phyloP scores from a whole-genome alignment of 2,113 vertebrate genomes.

The Symphodus melops region DNA sequence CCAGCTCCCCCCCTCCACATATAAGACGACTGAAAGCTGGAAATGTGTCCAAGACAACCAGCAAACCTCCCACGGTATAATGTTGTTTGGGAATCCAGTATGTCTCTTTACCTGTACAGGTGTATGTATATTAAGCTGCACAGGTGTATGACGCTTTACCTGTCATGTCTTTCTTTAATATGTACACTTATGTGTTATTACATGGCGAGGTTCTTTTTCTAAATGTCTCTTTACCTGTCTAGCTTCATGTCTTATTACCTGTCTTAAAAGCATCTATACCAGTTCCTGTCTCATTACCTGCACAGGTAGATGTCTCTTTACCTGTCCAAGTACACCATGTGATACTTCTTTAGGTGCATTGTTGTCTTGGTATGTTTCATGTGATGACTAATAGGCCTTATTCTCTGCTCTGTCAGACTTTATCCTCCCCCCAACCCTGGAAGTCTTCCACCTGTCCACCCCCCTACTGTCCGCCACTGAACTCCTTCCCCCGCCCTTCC shows the following conservation, averaged over 20 bases:
- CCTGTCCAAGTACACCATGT: neutral
- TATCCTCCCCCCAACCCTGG: conserved; percentile 32
- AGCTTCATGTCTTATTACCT: too few species aligned
- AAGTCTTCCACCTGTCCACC: conserved; percentile 15
- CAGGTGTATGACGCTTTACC: neutral
- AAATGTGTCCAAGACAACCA: conserved; percentile 63
- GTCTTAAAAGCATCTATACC: too few species aligned
- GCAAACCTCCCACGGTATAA: conserved; percentile 68
- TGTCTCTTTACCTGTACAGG: neutral
- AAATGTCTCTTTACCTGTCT: neutral
- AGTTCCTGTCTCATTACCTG: too few species aligned
- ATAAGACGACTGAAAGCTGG: conserved; percentile 18
- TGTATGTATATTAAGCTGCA: neutral
- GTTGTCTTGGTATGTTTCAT: neutral
- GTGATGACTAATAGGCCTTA: neutral
- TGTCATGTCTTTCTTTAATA: too few species aligned
- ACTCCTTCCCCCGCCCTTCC: conserved; percentile 69
- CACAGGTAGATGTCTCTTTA: neutral
- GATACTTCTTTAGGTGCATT: neutral
- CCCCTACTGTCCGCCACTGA: conserved; percentile 42
- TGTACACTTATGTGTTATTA: too few species aligned
- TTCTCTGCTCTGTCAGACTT: conserved; percentile 10
- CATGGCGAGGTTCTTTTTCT: too few species aligned
- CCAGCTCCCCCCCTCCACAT: conserved; percentile 71
- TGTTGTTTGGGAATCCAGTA: neutral